phyloP scores from a whole-genome alignment of 2,797 vertebrate genomes.

The Anas georgica region DNA sequence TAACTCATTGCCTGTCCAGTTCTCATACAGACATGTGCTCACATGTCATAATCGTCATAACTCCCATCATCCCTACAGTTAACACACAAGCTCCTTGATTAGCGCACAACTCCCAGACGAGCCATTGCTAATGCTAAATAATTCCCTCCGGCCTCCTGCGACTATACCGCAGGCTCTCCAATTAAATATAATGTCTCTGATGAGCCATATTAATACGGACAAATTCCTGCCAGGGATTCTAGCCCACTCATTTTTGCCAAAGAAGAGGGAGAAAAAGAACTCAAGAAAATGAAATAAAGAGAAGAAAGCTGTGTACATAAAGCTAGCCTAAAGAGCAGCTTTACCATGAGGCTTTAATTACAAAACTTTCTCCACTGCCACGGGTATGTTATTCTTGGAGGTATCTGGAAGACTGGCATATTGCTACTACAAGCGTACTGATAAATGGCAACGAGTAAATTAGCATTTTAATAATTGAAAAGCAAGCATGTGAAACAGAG shows the following conservation, averaged over 20 bases:
- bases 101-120: constrained; percentile 89
- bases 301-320: constrained; percentile 35
- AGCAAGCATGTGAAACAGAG: constrained; percentile 31
- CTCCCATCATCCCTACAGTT: constrained; percentile 86
- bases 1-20: constrained; percentile 97
- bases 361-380: neutral
- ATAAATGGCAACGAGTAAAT: constrained; percentile 21
- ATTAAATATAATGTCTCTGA: constrained; percentile 88
- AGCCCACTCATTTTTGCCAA: constrained; percentile 66
- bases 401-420: neutral
- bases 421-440: neutral
- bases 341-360: constrained; percentile 23
- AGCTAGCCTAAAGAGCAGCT: neutral
- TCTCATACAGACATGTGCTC: constrained; percentile 91
- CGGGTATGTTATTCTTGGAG: neutral
- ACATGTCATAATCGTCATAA: constrained; percentile 98
- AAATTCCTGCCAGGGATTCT: constrained; percentile 79
- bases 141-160: constrained; percentile 89
- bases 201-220: constrained; percentile 80
- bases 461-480: constrained; percentile 61
- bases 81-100: constrained; percentile 91
- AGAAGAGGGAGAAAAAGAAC: neutral
- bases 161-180: constrained; percentile 82
- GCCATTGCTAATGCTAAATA: constrained; percentile 88
- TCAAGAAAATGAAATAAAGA: constrained; percentile 28